A percentile compares a stretch with the other conserved stretches of the same genome.
Conservation (phyloP, 2,113 vertebrate species). For the Macrotus californicus region DNA sequence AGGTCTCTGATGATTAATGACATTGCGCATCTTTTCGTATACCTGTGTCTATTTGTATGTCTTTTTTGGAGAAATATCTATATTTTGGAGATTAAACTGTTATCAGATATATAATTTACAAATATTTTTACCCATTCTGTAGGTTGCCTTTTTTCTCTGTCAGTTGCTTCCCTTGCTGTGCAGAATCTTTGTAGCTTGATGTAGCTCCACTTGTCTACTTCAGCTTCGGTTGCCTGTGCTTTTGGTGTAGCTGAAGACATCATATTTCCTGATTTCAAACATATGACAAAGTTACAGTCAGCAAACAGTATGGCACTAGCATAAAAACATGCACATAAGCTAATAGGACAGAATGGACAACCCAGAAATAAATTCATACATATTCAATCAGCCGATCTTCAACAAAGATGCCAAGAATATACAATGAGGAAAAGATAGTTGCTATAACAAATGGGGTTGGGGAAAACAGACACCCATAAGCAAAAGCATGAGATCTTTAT, state of each 20-base stretch:
- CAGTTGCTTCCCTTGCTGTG: too few relatives aligned
- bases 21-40: not conserved
- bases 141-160: too few relatives aligned
- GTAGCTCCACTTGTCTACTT: too few relatives aligned
- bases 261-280: not conserved
- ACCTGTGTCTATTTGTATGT: too few relatives aligned
- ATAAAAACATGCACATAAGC: not conserved
- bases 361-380: not conserved
- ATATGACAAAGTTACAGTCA: too few relatives aligned
- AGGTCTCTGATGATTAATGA: not conserved
- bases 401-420: not conserved
- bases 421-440: not conserved
- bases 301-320: not conserved
- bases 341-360: not conserved
- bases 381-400: not conserved
- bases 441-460: not conserved
- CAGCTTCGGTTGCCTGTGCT: too few relatives aligned
- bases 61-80: not conserved
- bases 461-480: not conserved
- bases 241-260: too few relatives aligned
- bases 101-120: too few relatives aligned
- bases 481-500: not conserved
- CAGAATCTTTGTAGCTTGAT: too few relatives aligned
- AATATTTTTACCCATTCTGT: too few relatives aligned
- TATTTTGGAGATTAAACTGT: too few relatives aligned